These are phyloP conservation scores for Coleophora flavipennella DNA, from an alignment of 2,888 invertebrate genomes.

Conservation along the genomic window DNA sequence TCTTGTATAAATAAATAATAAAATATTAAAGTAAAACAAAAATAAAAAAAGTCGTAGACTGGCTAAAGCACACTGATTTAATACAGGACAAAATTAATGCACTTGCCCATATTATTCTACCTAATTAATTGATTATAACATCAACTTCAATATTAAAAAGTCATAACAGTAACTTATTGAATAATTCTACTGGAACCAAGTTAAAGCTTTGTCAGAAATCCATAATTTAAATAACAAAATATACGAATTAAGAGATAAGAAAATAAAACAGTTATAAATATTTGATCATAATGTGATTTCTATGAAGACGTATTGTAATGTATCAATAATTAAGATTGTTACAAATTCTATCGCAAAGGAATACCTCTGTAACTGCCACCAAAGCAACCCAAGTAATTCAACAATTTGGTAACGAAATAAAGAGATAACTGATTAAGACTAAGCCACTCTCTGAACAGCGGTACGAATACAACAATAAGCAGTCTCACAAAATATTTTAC, in stretches of 20 bases:
- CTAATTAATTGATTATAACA: conserved; percentile 71
- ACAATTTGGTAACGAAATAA: conserved; percentile 73
- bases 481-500: conserved; percentile 72
- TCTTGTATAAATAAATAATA: conserved; percentile 69
- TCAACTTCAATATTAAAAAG: conserved; percentile 68
- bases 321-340: too few relatives aligned
- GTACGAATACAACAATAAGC: conserved; percentile 71
- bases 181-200: conserved; percentile 72
- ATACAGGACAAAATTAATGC: conserved; percentile 69
- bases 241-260: conserved; percentile 63
- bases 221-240: conserved; percentile 70
- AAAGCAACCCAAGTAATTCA: conserved; percentile 61
- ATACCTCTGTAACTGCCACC: conserved; percentile 53
- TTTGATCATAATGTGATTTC: conserved; percentile 65
- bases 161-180: conserved; percentile 71
- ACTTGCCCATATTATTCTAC: conserved; percentile 69
- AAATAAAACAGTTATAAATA: conserved; percentile 70
- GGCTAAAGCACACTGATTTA: conserved; percentile 66
- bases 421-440: conserved; percentile 61
- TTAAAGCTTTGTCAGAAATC: conserved; percentile 72
- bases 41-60: conserved; percentile 60
- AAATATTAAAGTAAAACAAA: conserved; percentile 71
- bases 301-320: conserved; percentile 17
- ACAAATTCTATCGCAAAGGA: conserved; percentile 29
- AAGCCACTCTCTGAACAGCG: conserved; percentile 59